Percentiles rank a stretch among this genome's conserved stretches.
Conservation (phyloP, 1,140 invertebrate genomes). For the Drosophila eugracilis region DNA sequence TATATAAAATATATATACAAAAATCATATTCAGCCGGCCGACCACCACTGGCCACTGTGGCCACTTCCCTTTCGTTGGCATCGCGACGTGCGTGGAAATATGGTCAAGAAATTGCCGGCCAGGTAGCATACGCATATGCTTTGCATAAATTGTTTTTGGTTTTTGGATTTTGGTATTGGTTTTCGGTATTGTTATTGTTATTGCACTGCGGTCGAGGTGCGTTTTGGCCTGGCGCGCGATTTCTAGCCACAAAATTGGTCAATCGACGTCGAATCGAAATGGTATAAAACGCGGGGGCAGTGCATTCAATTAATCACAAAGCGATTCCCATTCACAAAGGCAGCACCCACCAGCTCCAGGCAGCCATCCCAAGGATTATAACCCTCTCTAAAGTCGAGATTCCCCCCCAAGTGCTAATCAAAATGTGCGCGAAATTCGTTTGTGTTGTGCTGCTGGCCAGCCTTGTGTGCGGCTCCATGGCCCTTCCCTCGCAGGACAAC, state of each 20-base stretch:
- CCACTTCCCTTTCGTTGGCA: constrained; percentile 81
- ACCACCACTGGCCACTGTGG: constrained; percentile 5
- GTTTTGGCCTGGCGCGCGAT: constrained; percentile 59
- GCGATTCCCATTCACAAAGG: constrained; percentile 79
- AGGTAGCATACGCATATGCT: constrained; percentile 71
- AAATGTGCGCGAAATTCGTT: constrained; percentile 84
- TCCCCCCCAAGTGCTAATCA: constrained; percentile 32
- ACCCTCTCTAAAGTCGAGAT: constrained; percentile 18
- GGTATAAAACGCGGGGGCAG: constrained; percentile 75
- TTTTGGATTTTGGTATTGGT: constrained; percentile 28
- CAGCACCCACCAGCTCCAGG: constrained; percentile 62
- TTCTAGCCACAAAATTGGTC: constrained; percentile 77
- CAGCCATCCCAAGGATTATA: constrained; percentile 66
- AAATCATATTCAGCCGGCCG: constrained; percentile 67
- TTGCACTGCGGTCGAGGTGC: constrained; percentile 47
- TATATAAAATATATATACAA: constrained; percentile 75
- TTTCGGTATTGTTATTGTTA: constrained; percentile 42
- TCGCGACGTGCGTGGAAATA: constrained; percentile 76
- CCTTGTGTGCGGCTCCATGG: constrained; percentile 74
- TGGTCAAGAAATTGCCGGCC: constrained; percentile 73
- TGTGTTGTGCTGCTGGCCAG: constrained; percentile 81
- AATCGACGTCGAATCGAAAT: constrained; percentile 59
- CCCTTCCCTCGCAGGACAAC: constrained; percentile 77
- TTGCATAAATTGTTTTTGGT: constrained; percentile 70
- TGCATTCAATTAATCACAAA: constrained; percentile 84